Conservation (phyloP, 2,113 vertebrate species). For the Mola mola region DNA sequence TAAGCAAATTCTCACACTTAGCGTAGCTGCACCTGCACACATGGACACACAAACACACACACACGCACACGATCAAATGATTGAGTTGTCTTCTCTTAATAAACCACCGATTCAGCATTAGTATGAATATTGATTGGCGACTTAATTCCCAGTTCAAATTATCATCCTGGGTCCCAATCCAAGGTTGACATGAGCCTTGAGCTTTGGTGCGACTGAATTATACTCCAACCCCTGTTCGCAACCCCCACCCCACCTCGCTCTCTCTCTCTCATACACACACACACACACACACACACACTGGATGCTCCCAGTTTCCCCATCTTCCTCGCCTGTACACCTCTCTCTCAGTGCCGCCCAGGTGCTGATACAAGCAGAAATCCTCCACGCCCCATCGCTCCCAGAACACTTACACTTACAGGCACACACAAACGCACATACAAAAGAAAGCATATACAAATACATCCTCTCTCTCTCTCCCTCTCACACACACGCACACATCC, state of each 20-base stretch:
- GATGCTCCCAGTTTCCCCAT: conserved; percentile 72
- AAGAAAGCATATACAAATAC: conserved; percentile 45
- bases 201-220: conserved; percentile 78
- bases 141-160: conserved; percentile 82
- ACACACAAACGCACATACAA: conserved; percentile 58
- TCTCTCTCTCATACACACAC: conserved; percentile 18
- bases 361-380: conserved; percentile 85
- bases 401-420: conserved; percentile 67
- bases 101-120: conserved; percentile 78
- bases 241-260: conserved; percentile 36
- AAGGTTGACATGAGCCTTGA: conserved; percentile 81
- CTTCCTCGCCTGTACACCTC: conserved; percentile 75
- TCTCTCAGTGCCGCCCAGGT: conserved; percentile 78
- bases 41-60: conserved; percentile 11
- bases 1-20: conserved; percentile 16
- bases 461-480: neutral
- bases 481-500: conserved; percentile 49
- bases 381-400: conserved; percentile 79
- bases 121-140: conserved; percentile 81
- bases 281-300: conserved; percentile 26
- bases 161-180: conserved; percentile 78
- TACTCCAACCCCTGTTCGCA: conserved; percentile 66
- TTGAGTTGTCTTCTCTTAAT: conserved; percentile 69
- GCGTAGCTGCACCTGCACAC: conserved; percentile 23
- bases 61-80: conserved; percentile 55